Base-by-base conservation (phyloP, 1,140 invertebrate species). In the Neuroterus valhalla region DNA sequence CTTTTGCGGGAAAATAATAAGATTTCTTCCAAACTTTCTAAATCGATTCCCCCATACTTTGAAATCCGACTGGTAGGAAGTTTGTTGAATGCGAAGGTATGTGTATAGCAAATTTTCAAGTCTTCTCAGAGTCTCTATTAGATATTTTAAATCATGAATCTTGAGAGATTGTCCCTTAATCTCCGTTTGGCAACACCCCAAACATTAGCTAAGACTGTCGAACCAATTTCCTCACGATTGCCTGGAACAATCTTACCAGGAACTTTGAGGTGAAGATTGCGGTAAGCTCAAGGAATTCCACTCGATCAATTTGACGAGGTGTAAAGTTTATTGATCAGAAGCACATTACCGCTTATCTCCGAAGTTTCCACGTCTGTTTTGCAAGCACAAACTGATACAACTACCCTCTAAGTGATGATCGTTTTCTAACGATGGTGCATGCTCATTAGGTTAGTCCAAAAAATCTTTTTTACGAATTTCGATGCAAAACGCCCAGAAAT, bases 261-360 rank as follows among this genome's bases (percentile, higher is more conserved):
- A 62, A 62, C 55, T 62, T 62, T 31, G 55, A 62, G 23, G 52
- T 62, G 55, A 62, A 62, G 55, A 62, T 62, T 62, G 55, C 23
- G 55, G 55, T 62, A 62, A 62, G 55, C 55, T 62, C n/a, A 31
- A 62, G 55, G 55, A 62, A 62, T 62, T 62, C 55, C 55, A 62
- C 55, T 62, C 55, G 55, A 38, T 62, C 55, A 62, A 62, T 62
- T 62, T 62, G 55, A 62, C 55, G 55, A 62, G 55, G 55, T 62
- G 55, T 62, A 62, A 62, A 62, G 55, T 62, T 62, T 38, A 62
- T 62, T 62, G 55, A 62, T 62, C 31, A 62, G 26, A 62, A 62
- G 55, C 55, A 62, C 55, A 23, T 26, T 62, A 62, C 55, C 55
- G 11, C 26, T 62, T 62, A 62, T 62, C 55, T 62, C 55, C 8